These are phyloP conservation scores for Morus bassanus DNA, from an alignment of 2,797 vertebrate genomes.

Conservation along the genomic window DNA sequence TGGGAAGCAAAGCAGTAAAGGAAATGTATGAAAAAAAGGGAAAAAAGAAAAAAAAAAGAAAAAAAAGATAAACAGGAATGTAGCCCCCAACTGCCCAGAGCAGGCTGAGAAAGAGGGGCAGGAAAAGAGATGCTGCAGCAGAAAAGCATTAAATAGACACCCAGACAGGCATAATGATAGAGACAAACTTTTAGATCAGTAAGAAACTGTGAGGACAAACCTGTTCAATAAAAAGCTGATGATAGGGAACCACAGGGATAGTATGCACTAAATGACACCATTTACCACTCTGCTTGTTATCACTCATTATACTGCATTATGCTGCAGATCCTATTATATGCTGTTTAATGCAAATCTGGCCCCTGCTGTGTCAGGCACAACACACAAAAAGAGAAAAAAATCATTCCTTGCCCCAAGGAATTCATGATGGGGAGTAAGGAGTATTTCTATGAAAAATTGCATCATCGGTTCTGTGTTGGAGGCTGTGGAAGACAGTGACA, in stretches of 20 bases:
- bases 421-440: not conserved
- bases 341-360: not conserved
- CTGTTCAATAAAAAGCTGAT: not conserved
- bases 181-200: not conserved
- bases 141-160: not conserved
- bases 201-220: not conserved
- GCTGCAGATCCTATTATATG: not conserved
- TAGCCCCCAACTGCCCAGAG: not conserved
- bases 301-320: not conserved
- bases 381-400: not conserved
- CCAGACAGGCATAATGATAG: not conserved
- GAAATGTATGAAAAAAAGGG: not conserved
- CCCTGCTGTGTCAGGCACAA: not conserved
- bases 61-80: not conserved
- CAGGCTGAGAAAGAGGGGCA: not conserved
- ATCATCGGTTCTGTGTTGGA: not conserved
- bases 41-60: not conserved
- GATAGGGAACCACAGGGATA: not conserved
- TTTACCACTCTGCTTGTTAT: conserved; percentile 10
- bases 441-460: not conserved
- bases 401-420: not conserved
- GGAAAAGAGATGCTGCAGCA: not conserved
- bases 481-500: not conserved
- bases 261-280: not conserved
- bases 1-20: not conserved